A percentile compares a stretch with the other conserved stretches of the same genome.
phyloP scores from a whole-genome alignment of 2,888 invertebrate genomes.

The Melanostoma mellinum region DNA sequence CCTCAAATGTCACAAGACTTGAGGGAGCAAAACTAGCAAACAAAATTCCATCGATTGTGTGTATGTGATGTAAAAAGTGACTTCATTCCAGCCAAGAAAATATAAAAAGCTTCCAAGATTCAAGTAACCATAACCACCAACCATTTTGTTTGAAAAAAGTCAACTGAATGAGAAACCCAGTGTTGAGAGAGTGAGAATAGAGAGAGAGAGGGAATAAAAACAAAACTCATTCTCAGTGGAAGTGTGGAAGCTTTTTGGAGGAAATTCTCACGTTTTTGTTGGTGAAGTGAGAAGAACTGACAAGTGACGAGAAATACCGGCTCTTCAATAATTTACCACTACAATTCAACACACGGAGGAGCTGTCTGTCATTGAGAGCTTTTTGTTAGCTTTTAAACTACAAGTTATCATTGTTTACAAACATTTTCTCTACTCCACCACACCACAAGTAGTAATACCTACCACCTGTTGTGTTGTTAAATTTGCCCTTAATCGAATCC shows the following conservation, averaged over 20 bases:
- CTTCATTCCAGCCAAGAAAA: conserved; percentile 55
- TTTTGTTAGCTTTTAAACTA: conserved; percentile 2
- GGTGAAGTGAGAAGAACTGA: not conserved
- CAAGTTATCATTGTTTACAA: conserved; percentile 4
- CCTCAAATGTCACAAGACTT: conserved; percentile 58
- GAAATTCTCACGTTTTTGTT: conserved; percentile 19
- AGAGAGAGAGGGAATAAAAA: conserved; percentile 3
- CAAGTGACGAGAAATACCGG: conserved; percentile 1
- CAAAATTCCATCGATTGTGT: conserved; percentile 50
- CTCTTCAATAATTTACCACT: not conserved
- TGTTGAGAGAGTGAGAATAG: too few species aligned
- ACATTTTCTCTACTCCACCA: not conserved
- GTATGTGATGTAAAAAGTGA: conserved; percentile 42
- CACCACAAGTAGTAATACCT: too few species aligned
- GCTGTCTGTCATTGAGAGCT: conserved; percentile 33
- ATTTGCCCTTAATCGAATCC: conserved; percentile 53
- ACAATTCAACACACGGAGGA: conserved; percentile 9
- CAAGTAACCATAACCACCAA: not conserved
- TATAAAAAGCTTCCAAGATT: conserved; percentile 19
- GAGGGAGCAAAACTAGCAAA: conserved; percentile 5
- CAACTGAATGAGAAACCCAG: too few species aligned
- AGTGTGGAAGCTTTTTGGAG: conserved; percentile 64
- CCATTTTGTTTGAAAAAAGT: too few species aligned
- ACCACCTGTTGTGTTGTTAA: conserved; percentile 33
- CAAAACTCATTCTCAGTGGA: conserved; percentile 46